Conservation (phyloP, 2,888 invertebrate species). For the Thereva unica region DNA sequence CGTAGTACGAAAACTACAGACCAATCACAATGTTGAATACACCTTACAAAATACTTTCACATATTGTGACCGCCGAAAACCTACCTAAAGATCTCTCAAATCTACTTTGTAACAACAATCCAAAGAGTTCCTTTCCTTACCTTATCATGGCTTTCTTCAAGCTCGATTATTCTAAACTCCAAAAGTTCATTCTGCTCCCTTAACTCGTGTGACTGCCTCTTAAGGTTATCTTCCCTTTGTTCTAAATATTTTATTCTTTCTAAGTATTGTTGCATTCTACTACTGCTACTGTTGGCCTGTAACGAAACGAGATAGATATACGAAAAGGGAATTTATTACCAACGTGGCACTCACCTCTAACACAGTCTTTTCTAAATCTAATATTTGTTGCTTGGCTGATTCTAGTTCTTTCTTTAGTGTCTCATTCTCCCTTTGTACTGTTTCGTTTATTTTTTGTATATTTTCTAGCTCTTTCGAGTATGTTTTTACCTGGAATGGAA, state of each 20-base stretch:
- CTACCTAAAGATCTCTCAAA: background rate
- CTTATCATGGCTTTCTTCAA: conserved; percentile 69
- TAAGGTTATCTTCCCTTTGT: conserved; percentile 63
- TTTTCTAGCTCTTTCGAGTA: conserved; percentile 54
- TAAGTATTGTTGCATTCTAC: conserved; percentile 52
- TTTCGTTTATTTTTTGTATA: conserved; percentile 56
- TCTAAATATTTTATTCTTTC: conserved; percentile 59
- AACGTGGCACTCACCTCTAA: conserved; percentile 58
- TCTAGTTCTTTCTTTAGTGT: conserved; percentile 58
- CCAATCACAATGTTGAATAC: no score
- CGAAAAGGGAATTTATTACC: conserved; percentile 22
- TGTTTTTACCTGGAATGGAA: conserved; percentile 47
- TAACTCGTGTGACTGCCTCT: conserved; percentile 72
- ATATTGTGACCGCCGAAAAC: background rate
- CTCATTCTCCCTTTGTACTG: conserved; percentile 57
- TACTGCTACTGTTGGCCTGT: conserved; percentile 51
- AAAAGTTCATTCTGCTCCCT: conserved; percentile 79
- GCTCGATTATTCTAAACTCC: conserved; percentile 76
- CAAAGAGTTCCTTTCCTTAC: conserved; percentile 46
- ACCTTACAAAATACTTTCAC: no score
- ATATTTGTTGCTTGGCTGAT: conserved; percentile 60
- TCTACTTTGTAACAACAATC: no score
- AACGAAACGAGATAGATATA: no score
- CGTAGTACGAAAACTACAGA: no score
- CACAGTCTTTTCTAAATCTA: conserved; percentile 60